Conservation (phyloP, 2,888 invertebrate species). For the Lasioglossum lativentre region DNA sequence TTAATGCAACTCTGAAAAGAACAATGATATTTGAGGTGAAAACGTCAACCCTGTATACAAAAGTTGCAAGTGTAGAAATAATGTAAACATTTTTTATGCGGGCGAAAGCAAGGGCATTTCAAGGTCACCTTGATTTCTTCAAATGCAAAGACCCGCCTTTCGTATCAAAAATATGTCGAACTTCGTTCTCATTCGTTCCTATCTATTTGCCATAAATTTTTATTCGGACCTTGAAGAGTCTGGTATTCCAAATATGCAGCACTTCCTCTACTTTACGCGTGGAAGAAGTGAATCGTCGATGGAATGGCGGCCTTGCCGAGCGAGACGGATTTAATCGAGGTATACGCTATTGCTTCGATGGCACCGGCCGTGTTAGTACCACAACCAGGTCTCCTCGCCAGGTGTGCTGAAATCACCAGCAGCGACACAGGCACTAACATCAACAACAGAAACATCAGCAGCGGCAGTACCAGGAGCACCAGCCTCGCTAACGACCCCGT, state of each 20-base stretch:
- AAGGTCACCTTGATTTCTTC: too few species aligned
- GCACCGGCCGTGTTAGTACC: constrained; percentile 57
- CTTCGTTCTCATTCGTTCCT: not conserved
- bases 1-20: too few species aligned
- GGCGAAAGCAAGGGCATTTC: too few species aligned
- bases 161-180: too few species aligned
- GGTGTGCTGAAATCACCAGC: constrained; percentile 78
- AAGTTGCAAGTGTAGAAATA: too few species aligned
- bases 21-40: too few species aligned
- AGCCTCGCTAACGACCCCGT: constrained; percentile 79
- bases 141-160: too few species aligned
- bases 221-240: not conserved
- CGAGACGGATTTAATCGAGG: constrained; percentile 76
- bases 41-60: too few species aligned
- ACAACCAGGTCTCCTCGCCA: constrained; percentile 65
- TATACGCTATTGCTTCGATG: constrained; percentile 72
- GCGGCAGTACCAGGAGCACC: constrained; percentile 72
- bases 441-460: constrained; percentile 64
- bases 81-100: too few species aligned
- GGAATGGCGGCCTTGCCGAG: constrained; percentile 58
- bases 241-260: not conserved
- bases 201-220: not conserved
- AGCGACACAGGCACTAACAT: constrained; percentile 73
- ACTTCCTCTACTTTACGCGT: not conserved
- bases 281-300: constrained; percentile 48